phyloP scores from a whole-genome alignment of 2,888 invertebrate genomes.

The Drosophila bunnanda region DNA sequence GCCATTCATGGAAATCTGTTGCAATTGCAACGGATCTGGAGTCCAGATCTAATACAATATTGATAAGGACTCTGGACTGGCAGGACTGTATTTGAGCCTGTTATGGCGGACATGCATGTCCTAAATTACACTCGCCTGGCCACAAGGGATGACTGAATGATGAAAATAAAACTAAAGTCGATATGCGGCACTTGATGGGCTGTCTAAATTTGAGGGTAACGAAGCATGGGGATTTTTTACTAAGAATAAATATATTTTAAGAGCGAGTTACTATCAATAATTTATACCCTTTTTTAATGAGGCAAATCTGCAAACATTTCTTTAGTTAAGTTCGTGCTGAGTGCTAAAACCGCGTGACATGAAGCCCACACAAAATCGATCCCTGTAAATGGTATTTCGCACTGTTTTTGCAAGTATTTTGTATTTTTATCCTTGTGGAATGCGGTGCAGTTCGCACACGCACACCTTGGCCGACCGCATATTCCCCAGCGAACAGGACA shows the following conservation, averaged over 20 bases:
- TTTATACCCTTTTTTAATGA: not conserved
- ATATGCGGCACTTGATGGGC: conserved; percentile 15
- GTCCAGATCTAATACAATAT: conserved; percentile 41
- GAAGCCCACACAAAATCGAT: conserved; percentile 16
- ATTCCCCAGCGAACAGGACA: conserved; percentile 29
- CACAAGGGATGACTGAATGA: conserved; percentile 24
- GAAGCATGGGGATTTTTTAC: not conserved
- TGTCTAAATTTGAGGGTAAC: conserved; percentile 9
- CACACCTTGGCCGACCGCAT: conserved; percentile 48
- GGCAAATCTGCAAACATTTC: not conserved
- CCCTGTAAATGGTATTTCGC: conserved; percentile 11
- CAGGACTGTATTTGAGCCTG: conserved; percentile 6
- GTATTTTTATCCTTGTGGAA: conserved; percentile 34
- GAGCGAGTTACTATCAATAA: not conserved
- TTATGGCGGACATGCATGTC: conserved; percentile 32
- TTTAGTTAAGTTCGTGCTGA: conserved; percentile 1
- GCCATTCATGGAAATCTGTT: conserved; percentile 65
- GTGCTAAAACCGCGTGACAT: conserved; percentile 27
- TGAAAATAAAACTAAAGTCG: conserved; percentile 3
- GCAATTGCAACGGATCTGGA: conserved; percentile 51
- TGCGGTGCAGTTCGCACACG: conserved; percentile 9
- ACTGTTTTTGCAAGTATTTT: conserved; percentile 27
- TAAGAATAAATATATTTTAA: not conserved
- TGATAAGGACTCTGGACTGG: conserved; percentile 23
- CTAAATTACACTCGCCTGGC: conserved; percentile 22